A percentile compares a stretch with the other conserved stretches of the same genome.
phyloP scores from a whole-genome alignment of 2,797 vertebrate species.

The Hephaestus fuliginosus region DNA sequence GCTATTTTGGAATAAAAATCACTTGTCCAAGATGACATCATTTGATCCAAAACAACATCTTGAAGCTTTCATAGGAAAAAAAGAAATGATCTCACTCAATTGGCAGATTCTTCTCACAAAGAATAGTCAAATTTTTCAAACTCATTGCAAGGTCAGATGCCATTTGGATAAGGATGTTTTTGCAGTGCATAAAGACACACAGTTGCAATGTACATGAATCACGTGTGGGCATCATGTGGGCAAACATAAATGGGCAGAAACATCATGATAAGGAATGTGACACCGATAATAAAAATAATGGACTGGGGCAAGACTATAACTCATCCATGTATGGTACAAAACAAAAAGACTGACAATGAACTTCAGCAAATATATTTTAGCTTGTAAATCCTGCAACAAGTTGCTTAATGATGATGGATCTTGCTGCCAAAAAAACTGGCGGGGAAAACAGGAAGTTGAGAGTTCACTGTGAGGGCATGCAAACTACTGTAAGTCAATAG shows the following conservation, averaged over 20 bases:
- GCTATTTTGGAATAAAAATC: conserved; percentile 40
- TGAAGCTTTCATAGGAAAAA: conserved; percentile 62
- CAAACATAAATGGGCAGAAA: conserved; percentile 34
- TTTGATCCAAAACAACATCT: conserved; percentile 67
- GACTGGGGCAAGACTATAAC: conserved; percentile 4
- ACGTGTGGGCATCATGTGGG: background rate
- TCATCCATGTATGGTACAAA: conserved; percentile 30
- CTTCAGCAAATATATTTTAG: conserved; percentile 55
- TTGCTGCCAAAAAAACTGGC: conserved; percentile 77
- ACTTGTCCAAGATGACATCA: conserved; percentile 57
- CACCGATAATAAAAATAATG: conserved; percentile 49
- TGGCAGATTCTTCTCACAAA: conserved; percentile 59
- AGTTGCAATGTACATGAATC: conserved; percentile 43
- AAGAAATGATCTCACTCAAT: conserved; percentile 62
- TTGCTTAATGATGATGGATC: conserved; percentile 83
- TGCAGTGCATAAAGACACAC: conserved; percentile 61
- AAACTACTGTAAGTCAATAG: conserved; percentile 91
- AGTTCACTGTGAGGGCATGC: conserved; percentile 86
- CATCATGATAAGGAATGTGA: conserved; percentile 52
- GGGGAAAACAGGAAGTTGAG: conserved; percentile 87
- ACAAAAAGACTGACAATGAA: conserved; percentile 52
- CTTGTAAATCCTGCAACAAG: conserved; percentile 75
- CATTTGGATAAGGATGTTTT: conserved; percentile 36
- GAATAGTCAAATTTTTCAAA: conserved; percentile 58
- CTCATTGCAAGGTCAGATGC: conserved; percentile 45